Evolutionary conservation across 2,113 vertebrate species (phyloP).

Genomic region (Oncorhynchus mykiss): DNA sequence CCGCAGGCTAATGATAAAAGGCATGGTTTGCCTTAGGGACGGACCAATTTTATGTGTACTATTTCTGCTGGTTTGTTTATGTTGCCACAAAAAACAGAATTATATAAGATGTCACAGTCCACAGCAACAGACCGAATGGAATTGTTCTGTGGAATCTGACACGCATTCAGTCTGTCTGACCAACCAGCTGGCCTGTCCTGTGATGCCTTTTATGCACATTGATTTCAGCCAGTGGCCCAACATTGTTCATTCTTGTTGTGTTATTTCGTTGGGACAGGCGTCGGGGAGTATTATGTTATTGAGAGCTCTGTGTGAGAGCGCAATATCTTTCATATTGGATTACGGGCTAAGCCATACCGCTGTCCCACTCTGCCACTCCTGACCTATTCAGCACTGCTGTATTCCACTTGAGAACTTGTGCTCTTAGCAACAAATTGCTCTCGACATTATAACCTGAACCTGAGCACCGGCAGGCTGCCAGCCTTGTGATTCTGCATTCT

Average conservation of each 20-base stretch:
- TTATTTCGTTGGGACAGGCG: conserved; percentile 54
- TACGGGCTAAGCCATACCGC: conserved; percentile 45
- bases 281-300: conserved; percentile 46
- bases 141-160: conserved; percentile 2
- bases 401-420: conserved; percentile 36
- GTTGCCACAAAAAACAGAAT: conserved; percentile 20
- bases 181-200: conserved; percentile 32
- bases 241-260: conserved; percentile 32
- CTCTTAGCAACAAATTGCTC: conserved; percentile 48
- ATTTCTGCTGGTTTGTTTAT: conserved; percentile 40
- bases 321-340: conserved; percentile 59
- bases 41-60: conserved; percentile 45
- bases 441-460: conserved; percentile 59
- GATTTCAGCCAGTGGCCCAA: conserved; percentile 40
- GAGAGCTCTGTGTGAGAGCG: conserved; percentile 30
- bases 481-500: conserved; percentile 1
- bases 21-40: conserved; percentile 47
- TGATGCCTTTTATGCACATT: conserved; percentile 26
- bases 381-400: conserved; percentile 43
- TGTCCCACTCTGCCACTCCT: conserved; percentile 46
- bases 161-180: conserved; percentile 23
- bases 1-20: conserved; percentile 68
- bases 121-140: conserved; percentile 11
- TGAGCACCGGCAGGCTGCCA: conserved; percentile 33
- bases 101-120: conserved; percentile 9